Percentiles rank a stretch among this genome's conserved stretches.
phyloP scores from a whole-genome alignment of 2,888 invertebrate genomes.

The Cantharis flavilabris region DNA sequence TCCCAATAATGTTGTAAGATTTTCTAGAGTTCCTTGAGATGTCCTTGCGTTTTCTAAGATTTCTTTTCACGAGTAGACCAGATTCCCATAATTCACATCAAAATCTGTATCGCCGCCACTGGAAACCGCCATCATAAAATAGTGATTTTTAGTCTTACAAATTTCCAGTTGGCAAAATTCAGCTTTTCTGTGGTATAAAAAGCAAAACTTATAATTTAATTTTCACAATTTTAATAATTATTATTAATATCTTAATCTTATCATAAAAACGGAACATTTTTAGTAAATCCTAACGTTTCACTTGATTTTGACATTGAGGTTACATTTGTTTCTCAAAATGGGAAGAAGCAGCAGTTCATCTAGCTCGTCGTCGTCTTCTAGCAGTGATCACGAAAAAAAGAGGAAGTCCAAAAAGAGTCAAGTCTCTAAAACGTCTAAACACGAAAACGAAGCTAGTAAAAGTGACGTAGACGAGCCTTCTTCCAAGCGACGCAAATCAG shows the following conservation, averaged over 20 bases:
- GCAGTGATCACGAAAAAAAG: background rate
- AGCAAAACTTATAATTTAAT: background rate
- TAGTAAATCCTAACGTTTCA: background rate
- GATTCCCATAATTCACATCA: too few relatives aligned
- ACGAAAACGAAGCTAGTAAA: background rate
- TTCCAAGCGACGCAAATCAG: background rate
- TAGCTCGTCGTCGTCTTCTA: background rate
- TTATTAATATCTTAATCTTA: background rate
- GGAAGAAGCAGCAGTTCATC: background rate
- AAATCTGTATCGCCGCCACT: background rate
- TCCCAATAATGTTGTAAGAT: too few relatives aligned
- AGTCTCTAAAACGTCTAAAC: background rate
- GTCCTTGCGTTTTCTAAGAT: too few relatives aligned
- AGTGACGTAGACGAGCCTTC: background rate
- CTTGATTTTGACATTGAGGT: background rate
- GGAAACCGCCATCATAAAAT: background rate
- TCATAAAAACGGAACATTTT: background rate
- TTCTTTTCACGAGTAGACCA: too few relatives aligned
- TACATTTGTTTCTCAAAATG: background rate
- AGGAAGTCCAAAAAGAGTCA: background rate
- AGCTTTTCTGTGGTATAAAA: too few relatives aligned
- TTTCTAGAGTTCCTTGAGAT: too few relatives aligned
- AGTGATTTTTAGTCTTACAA: background rate
- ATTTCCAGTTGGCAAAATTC: background rate
- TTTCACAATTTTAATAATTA: background rate